phyloP scores from a whole-genome alignment of 2,113 vertebrate genomes.

The Indri indri region DNA sequence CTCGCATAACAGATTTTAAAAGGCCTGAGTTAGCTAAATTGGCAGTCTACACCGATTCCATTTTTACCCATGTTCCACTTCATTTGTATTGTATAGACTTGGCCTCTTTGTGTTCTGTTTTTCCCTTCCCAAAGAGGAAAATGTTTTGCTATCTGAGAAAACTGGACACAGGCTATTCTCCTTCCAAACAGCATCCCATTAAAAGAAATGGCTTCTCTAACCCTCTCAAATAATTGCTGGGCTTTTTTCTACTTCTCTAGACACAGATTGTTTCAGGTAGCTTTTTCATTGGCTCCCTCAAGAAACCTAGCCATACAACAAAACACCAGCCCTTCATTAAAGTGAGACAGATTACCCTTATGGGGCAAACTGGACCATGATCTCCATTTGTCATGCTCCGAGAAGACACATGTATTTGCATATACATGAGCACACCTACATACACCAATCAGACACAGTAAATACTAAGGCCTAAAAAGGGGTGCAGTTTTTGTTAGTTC shows the following conservation, averaged over 20 bases:
- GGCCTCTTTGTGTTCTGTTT: slow-evolving; percentile 7
- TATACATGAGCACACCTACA: neutral
- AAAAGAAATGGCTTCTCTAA: slow-evolving; percentile 60
- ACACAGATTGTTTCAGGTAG: slow-evolving; percentile 49
- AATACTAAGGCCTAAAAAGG: neutral
- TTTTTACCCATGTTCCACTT: slow-evolving; percentile 57
- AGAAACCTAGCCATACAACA: neutral
- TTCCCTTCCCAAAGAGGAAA: slow-evolving; percentile 52
- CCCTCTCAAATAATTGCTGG: slow-evolving; percentile 40
- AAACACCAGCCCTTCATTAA: slow-evolving; percentile 47
- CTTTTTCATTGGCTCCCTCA: slow-evolving; percentile 23
- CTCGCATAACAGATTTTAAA: slow-evolving; percentile 58
- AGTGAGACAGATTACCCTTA: neutral
- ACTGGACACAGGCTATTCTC: slow-evolving; percentile 17
- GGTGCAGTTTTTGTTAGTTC: neutral
- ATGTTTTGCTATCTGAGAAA: slow-evolving; percentile 44
- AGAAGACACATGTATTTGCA: neutral
- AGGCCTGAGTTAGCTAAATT: slow-evolving; percentile 39
- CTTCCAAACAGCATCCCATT: slow-evolving; percentile 52
- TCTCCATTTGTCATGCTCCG: neutral
- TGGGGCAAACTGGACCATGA: neutral
- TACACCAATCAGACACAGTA: neutral
- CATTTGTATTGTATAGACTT: slow-evolving; percentile 37
- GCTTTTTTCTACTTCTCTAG: neutral
- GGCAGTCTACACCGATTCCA: slow-evolving; percentile 19